These are phyloP conservation scores for Elachura formosa DNA, from an alignment of 2,113 vertebrate species.

Conservation along the genomic window DNA sequence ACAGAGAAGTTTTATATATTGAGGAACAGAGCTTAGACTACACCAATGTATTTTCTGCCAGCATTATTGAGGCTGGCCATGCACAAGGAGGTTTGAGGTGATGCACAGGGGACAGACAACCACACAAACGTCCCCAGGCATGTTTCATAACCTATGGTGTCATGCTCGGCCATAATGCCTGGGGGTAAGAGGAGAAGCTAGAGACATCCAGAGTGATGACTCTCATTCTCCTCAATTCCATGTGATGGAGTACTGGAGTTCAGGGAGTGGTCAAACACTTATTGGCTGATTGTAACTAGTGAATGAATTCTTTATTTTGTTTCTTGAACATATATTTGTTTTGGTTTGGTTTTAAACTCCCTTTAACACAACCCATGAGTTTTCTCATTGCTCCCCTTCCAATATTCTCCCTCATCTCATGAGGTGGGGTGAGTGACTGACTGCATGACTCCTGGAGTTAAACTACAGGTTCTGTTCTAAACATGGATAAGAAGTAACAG, in stretches of 20 bases:
- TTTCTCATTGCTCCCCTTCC: background rate
- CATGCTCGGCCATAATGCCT: background rate
- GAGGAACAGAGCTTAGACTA: background rate
- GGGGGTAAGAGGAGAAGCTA: background rate
- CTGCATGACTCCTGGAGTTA: background rate
- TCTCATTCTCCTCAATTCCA: background rate
- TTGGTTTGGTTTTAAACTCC: background rate
- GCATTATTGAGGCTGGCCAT: accelerated
- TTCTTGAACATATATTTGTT: accelerated
- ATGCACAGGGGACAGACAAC: background rate
- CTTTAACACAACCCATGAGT: background rate
- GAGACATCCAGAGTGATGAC: accelerated
- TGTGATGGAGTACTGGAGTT: background rate
- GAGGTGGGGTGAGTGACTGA: accelerated
- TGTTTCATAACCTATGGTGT: accelerated
- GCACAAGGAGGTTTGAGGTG: background rate
- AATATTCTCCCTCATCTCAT: background rate
- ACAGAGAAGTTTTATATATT: background rate
- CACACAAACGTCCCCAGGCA: background rate
- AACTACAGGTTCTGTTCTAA: background rate
- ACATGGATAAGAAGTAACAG: background rate
- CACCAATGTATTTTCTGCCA: background rate
- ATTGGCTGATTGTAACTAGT: accelerated
- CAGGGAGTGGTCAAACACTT: background rate
- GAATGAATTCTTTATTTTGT: background rate